These are phyloP conservation scores for Falco naumanni DNA, from an alignment of 2,797 vertebrate species.

Conservation along the genomic window DNA sequence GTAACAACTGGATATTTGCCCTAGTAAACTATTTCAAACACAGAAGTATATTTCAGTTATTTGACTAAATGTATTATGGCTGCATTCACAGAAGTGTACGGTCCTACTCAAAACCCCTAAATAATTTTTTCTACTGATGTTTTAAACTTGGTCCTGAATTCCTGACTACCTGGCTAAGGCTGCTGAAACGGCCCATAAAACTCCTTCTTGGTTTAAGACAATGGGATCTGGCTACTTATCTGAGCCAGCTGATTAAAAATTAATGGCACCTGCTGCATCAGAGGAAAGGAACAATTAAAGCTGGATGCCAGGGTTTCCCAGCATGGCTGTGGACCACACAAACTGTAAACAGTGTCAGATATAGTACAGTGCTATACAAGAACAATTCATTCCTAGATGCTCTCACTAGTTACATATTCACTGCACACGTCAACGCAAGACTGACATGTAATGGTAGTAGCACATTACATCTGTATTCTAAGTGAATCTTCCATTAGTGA, in stretches of 20 bases:
- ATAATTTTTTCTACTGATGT: background rate
- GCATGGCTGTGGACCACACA: background rate
- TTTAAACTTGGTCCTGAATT: background rate
- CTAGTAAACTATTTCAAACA: background rate
- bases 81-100: accelerated
- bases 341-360: background rate
- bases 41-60: background rate
- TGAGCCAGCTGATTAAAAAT: background rate
- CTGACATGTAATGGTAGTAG: background rate
- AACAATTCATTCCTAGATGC: background rate
- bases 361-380: background rate
- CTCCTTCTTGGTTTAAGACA: background rate
- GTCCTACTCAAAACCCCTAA: background rate
- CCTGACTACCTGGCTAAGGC: background rate
- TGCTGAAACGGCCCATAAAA: background rate
- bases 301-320: background rate
- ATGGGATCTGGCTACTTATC: background rate
- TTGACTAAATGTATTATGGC: background rate
- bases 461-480: background rate
- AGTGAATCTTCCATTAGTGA: background rate
- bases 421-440: background rate
- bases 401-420: background rate
- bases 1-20: background rate
- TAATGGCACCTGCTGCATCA: background rate
- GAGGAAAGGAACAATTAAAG: background rate